Conservation (phyloP, 2,113 vertebrate species). For the Nesogale talazaci region DNA sequence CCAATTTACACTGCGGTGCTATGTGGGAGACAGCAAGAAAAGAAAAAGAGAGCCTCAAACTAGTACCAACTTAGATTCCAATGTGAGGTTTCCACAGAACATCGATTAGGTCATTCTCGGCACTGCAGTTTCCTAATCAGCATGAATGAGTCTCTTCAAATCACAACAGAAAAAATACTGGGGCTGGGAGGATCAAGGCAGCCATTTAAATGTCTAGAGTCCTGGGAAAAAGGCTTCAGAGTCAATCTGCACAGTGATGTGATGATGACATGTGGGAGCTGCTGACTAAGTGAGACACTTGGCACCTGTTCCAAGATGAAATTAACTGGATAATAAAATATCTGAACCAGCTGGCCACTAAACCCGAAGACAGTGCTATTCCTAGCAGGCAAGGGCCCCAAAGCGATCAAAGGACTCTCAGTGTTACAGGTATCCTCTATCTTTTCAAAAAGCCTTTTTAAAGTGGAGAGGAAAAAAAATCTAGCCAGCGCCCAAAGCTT, state of each 20-base stretch:
- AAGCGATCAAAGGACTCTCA: background rate
- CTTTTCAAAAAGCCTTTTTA: slow-evolving; percentile 7
- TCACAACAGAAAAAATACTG: slow-evolving; percentile 1
- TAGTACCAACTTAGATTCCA: background rate
- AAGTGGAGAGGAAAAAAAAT: slow-evolving; percentile 50
- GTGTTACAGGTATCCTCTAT: slow-evolving; percentile 5
- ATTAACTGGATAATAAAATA: slow-evolving; percentile 72
- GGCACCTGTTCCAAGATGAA: slow-evolving; percentile 57
- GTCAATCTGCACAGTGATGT: slow-evolving; percentile 21
- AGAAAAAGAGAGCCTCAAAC: slow-evolving; percentile 36
- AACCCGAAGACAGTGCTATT: slow-evolving; percentile 18
- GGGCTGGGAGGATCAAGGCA: background rate
- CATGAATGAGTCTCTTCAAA: background rate
- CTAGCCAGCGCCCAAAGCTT: slow-evolving; percentile 11
- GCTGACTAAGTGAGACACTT: slow-evolving; percentile 67
- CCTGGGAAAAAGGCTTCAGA: slow-evolving; percentile 27
- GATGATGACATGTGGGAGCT: slow-evolving; percentile 64
- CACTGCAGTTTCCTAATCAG: slow-evolving; percentile 11
- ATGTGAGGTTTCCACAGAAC: background rate
- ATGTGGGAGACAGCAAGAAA: background rate
- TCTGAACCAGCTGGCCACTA: slow-evolving; percentile 52
- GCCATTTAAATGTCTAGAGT: slow-evolving; percentile 10
- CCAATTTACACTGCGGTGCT: background rate
- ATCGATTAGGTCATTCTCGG: slow-evolving; percentile 31
- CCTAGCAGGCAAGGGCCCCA: background rate